Base-by-base conservation (phyloP, 2,888 invertebrate species). In the Eristalis intricaria region DNA sequence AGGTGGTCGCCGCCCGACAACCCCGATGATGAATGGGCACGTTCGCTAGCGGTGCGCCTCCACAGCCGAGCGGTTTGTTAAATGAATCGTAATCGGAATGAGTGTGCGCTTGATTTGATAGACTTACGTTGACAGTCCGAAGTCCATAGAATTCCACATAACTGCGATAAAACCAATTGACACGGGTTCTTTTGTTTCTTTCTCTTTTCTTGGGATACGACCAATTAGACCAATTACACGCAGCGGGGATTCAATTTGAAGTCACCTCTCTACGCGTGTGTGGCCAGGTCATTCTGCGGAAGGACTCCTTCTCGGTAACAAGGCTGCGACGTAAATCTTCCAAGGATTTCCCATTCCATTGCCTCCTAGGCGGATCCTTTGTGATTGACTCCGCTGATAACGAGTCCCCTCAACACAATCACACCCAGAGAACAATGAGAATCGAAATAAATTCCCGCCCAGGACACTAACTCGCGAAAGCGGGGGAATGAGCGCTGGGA, bases 31-130 rank as follows among this genome's bases (percentile, higher is more conserved):
- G 40, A 84, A 81, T 61, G 56, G 80, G 65, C 85, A 86, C 77
- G 82, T 82, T 78, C 50, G 11, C 32, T 22, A 5, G 7, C 43
- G 22, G 19, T 35, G 43, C 43, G 43, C 43, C n/a, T 50, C 50
- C 50, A 19, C 50, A 50, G 19, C 50, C 19, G 5, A 43, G 7
- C 56, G 40, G 23, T 63, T 43, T 61, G 10, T 19, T 38, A 23
- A 79, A 70, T 83, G 78, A 79, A 78, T 79, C 86, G 83, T 56
- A 50, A 50, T 50, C 86, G 79, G 65, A 50, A 50, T 50, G 50
- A 19, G 50, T 19, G 50, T 19, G 19, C 38, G n/a, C 4, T 19
- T 69, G 50, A 73, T 77, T 63, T 43, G 50, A 40, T 66, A 50
- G 60, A 38, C 22, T 35, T 13, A 19, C 26, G 35, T 35, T 13